phyloP scores from a whole-genome alignment of 2,113 vertebrate species.

The Progne subis region DNA sequence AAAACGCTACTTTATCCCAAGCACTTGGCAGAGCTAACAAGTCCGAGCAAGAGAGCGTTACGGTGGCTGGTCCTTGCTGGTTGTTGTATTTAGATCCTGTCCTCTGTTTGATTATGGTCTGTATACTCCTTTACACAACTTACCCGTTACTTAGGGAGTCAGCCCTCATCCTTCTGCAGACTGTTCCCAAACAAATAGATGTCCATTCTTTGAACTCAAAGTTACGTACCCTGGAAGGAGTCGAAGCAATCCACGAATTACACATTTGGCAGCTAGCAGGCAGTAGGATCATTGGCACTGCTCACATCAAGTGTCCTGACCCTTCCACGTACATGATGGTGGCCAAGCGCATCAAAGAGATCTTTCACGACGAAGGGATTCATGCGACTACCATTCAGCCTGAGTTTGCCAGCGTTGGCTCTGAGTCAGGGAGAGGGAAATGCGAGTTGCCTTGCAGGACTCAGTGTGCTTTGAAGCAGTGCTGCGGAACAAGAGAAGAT shows the following conservation, averaged over 20 bases:
- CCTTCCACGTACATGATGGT: slow-evolving; percentile 96
- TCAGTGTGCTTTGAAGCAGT: slow-evolving; percentile 95
- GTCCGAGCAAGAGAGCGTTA: neutral
- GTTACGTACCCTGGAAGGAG: slow-evolving; percentile 86
- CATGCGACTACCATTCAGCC: slow-evolving; percentile 98
- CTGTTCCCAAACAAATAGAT: slow-evolving; percentile 97
- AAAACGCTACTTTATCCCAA: slow-evolving; percentile 78
- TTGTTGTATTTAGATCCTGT: slow-evolving; percentile 94
- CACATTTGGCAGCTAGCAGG: slow-evolving; percentile 98
- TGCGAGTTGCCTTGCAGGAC: slow-evolving; percentile 96
- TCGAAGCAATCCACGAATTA: slow-evolving; percentile 94
- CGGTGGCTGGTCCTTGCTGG: slow-evolving; percentile 90
- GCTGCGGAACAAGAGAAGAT: slow-evolving; percentile 83
- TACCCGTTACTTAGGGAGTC: slow-evolving; percentile 97
- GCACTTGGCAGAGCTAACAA: neutral
- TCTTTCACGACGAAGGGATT: slow-evolving; percentile 96
- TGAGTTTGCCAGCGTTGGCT: slow-evolving; percentile 91
- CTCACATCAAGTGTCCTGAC: slow-evolving; percentile 97
- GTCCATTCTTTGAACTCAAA: slow-evolving; percentile 88
- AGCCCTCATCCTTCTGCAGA: slow-evolving; percentile 96
- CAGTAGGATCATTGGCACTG: slow-evolving; percentile 97
- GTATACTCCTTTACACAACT: slow-evolving; percentile 95
- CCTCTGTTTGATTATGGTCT: slow-evolving; percentile 94
- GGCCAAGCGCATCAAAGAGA: slow-evolving; percentile 95
- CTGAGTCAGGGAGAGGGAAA: slow-evolving; percentile 82